phyloP scores from a whole-genome alignment of 2,113 vertebrate species.

The Perccottus glenii region DNA sequence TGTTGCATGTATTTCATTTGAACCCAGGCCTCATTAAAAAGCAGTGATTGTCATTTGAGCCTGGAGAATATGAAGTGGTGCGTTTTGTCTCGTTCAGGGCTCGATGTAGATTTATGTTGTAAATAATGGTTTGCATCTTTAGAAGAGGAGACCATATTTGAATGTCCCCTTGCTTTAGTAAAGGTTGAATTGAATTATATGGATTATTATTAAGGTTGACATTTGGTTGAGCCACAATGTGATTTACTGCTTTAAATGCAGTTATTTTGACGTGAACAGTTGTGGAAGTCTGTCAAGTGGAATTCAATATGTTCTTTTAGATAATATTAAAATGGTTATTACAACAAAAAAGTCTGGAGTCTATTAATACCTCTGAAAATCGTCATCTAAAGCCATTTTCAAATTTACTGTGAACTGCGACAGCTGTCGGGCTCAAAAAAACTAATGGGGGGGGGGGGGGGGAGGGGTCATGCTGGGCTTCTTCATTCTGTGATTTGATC shows the following conservation, averaged over 20 bases:
- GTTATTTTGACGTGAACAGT: too few species aligned
- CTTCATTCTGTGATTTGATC: constrained; percentile 46
- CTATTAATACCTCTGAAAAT: constrained; percentile 38
- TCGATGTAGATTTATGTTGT: not conserved
- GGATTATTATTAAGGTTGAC: too few species aligned
- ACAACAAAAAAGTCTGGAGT: not conserved
- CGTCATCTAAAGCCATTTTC: constrained; percentile 38
- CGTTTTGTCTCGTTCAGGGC: constrained; percentile 21
- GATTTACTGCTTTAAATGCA: too few species aligned
- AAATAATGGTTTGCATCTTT: too few species aligned
- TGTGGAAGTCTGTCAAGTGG: too few species aligned
- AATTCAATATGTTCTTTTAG: too few species aligned
- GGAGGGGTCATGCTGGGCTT: constrained; percentile 50
- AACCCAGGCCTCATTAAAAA: constrained; percentile 73
- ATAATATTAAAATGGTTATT: too few species aligned
- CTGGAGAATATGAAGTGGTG: constrained; percentile 40
- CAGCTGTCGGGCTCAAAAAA: constrained; percentile 44
- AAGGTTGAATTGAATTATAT: too few species aligned
- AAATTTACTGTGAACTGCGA: constrained; percentile 42
- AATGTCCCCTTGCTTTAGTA: too few species aligned
- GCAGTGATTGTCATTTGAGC: constrained; percentile 66
- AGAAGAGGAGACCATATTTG: too few species aligned
- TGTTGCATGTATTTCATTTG: constrained; percentile 63
- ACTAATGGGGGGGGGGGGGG: too few species aligned
- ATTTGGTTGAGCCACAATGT: too few species aligned